Evolutionary conservation across 2,888 invertebrate species (phyloP).

Genomic region (Uloborus plumipes): DNA sequence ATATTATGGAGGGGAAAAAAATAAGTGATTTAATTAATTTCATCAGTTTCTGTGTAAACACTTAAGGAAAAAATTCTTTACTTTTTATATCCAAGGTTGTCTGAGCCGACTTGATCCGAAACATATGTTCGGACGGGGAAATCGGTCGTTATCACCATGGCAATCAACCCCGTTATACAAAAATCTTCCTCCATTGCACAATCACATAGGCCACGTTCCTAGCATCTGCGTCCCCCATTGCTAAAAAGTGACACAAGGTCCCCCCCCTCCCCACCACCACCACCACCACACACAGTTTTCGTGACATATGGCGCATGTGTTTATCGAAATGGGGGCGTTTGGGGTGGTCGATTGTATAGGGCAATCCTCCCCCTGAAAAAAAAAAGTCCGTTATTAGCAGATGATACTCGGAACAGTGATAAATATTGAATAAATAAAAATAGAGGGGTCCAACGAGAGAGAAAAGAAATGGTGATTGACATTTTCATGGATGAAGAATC

Average conservation of each 20-base stretch:
- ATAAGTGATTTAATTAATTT: no score
- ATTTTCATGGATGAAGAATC: no score
- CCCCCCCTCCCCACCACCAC: neutral
- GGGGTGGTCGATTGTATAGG: slow-evolving; percentile 13
- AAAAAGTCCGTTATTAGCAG: slow-evolving; percentile 59
- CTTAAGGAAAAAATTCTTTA: no score
- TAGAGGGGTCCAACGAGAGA: neutral
- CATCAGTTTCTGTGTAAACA: no score
- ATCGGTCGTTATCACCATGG: neutral
- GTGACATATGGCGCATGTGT: slow-evolving; percentile 56
- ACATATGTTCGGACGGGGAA: neutral
- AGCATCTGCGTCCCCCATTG: slow-evolving; percentile 7
- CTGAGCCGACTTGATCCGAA: neutral
- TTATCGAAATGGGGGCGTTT: slow-evolving; percentile 53
- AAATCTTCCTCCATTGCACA: slow-evolving; percentile 20
- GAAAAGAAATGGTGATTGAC: neutral
- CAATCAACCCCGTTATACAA: neutral
- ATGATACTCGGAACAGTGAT: slow-evolving; percentile 35
- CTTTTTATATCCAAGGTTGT: no score
- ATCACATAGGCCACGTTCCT: slow-evolving; percentile 40
- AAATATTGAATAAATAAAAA: slow-evolving; percentile 27
- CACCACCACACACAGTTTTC: neutral
- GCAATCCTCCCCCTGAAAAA: neutral
- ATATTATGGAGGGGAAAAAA: no score
- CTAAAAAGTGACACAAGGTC: slow-evolving; percentile 15